Conservation (phyloP, 2,113 vertebrate genomes). For the Lepus americanus region DNA sequence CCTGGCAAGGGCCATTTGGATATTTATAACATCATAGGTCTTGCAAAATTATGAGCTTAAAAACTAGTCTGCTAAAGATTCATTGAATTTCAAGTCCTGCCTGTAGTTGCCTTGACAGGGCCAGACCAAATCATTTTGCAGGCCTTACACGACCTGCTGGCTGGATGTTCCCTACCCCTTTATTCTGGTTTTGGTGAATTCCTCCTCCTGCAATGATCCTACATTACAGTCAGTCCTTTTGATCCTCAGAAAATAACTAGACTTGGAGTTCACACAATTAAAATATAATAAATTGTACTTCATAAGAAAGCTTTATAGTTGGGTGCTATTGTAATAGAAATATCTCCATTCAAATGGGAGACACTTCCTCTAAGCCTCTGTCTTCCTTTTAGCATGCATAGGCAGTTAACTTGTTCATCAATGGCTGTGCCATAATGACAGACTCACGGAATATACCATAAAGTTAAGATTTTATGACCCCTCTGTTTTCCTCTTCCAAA, state of each 20-base stretch:
- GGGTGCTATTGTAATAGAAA: background rate
- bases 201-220: background rate
- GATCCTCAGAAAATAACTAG: background rate
- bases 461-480: background rate
- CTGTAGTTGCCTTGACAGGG: too few species aligned
- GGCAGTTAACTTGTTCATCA: background rate
- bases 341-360: background rate
- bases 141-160: too few species aligned
- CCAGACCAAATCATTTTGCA: too few species aligned
- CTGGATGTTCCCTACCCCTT: background rate
- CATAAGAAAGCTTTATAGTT: constrained; percentile 42
- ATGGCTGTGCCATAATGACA: background rate
- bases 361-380: background rate
- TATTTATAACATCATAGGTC: too few species aligned
- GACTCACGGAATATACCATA: background rate
- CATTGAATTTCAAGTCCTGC: too few species aligned
- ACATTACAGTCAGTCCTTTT: background rate
- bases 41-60: too few species aligned
- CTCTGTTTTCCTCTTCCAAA: constrained; percentile 4
- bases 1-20: too few species aligned
- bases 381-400: background rate
- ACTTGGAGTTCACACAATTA: background rate
- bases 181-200: background rate
- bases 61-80: too few species aligned
- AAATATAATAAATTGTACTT: constrained; percentile 15